phyloP scores from a whole-genome alignment of 2,113 vertebrate genomes.

The Rhabdomys dilectus region DNA sequence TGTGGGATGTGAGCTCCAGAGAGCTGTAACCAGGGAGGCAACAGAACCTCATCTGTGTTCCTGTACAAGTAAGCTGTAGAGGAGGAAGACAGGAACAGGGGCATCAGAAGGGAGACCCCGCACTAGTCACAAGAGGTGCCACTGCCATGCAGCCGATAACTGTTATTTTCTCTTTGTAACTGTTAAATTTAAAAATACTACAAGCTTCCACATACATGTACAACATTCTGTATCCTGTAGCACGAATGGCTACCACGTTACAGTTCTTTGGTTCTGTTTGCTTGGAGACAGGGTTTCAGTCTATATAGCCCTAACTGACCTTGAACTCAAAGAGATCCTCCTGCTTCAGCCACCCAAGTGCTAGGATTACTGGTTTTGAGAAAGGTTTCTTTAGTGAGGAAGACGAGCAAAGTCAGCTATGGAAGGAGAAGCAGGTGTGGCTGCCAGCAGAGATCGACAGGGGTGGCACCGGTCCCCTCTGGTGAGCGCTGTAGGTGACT shows the following conservation, averaged over 20 bases:
- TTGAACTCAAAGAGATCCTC: neutral
- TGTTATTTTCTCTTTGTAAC: neutral
- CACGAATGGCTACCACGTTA: neutral
- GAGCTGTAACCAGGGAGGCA: neutral
- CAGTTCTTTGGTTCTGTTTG: neutral
- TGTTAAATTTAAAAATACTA: neutral
- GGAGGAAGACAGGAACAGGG: neutral
- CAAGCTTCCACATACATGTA: neutral
- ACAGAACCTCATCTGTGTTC: constrained; percentile 31
- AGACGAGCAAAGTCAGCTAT: neutral
- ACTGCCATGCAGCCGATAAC: neutral
- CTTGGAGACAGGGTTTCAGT: neutral
- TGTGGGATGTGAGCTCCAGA: neutral
- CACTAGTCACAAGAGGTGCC: neutral
- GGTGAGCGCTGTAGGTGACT: neutral
- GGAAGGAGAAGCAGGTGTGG: neutral
- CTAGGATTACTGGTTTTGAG: neutral
- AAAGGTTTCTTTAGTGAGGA: neutral
- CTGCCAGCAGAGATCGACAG: neutral
- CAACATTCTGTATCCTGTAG: neutral
- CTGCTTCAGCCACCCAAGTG: neutral
- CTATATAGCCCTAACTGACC: neutral
- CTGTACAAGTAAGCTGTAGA: neutral
- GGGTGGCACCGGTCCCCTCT: neutral
- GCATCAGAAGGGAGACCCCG: accelerated